Evolutionary conservation across 2,797 vertebrate species (phyloP).

Genomic region (Forpus xanthops): DNA sequence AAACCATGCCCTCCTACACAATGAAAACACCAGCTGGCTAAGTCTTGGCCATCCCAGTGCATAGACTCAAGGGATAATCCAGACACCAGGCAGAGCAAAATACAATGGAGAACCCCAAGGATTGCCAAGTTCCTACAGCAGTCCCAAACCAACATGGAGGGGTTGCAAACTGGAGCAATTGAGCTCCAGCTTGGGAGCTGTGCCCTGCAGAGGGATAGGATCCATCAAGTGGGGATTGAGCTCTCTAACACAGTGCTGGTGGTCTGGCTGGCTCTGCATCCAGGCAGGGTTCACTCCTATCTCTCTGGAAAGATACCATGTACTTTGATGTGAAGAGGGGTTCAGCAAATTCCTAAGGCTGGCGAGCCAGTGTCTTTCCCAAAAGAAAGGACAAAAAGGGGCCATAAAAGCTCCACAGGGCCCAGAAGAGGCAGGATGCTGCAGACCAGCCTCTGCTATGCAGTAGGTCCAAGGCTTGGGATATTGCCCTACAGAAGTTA

Average conservation of each 20-base stretch:
- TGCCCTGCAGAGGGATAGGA: neutral
- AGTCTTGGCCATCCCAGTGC: neutral
- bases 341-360: neutral
- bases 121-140: neutral
- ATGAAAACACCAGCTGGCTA: slow-evolving; percentile 38
- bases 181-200: neutral
- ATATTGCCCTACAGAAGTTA: neutral
- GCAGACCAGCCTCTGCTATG: neutral
- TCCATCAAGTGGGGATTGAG: neutral
- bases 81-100: neutral
- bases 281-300: neutral
- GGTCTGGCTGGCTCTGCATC: neutral
- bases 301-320: neutral
- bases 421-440: neutral
- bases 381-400: neutral
- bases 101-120: neutral
- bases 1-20: slow-evolving; percentile 10
- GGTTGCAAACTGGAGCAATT: neutral
- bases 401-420: neutral
- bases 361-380: neutral
- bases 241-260: neutral
- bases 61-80: neutral
- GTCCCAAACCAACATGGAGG: neutral
- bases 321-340: neutral
- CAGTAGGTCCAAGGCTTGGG: neutral